Percentiles rank a stretch among this genome's conserved stretches.
Evolutionary conservation across 2,888 invertebrate species (phyloP).

Genomic region (Sicus ferrugineus): DNA sequence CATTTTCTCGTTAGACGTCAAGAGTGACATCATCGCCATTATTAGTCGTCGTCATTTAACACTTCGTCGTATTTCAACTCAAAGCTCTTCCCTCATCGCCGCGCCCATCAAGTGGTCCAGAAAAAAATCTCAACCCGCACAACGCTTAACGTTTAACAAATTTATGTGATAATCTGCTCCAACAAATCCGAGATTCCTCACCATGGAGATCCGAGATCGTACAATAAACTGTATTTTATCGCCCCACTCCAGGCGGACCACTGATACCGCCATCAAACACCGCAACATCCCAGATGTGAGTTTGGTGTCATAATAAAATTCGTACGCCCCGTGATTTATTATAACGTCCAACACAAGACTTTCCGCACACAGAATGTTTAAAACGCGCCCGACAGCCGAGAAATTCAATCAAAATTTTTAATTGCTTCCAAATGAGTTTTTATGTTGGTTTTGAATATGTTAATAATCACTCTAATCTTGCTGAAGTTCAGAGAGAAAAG

Average conservation of each 20-base stretch:
- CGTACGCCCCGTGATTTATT: slow-evolving; percentile 29
- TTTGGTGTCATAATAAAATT: slow-evolving; percentile 29
- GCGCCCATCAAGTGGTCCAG: background rate
- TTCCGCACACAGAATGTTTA: background rate
- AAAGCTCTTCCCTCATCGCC: background rate
- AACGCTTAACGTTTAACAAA: slow-evolving; percentile 31
- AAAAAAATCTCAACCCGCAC: slow-evolving; percentile 6
- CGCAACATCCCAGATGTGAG: slow-evolving; percentile 7
- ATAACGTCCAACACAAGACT: background rate
- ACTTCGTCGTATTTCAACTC: background rate
- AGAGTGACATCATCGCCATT: background rate
- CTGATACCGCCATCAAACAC: background rate
- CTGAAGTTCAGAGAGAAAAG: background rate
- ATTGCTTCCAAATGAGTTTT: slow-evolving; percentile 11
- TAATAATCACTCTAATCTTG: slow-evolving; percentile 9
- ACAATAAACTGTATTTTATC: slow-evolving; percentile 21
- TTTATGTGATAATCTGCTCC: slow-evolving; percentile 19
- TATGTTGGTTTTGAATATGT: slow-evolving; percentile 6
- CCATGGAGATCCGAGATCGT: slow-evolving; percentile 10
- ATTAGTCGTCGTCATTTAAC: background rate
- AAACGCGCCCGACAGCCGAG: background rate
- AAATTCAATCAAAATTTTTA: background rate
- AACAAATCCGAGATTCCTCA: background rate
- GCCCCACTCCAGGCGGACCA: too few species aligned
- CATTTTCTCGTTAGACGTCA: too few species aligned